A percentile compares a stretch with the other conserved stretches of the same genome.
These are phyloP conservation scores for Hiodon tergisus DNA, from an alignment of 2,113 vertebrate species.

Conservation along the genomic window DNA sequence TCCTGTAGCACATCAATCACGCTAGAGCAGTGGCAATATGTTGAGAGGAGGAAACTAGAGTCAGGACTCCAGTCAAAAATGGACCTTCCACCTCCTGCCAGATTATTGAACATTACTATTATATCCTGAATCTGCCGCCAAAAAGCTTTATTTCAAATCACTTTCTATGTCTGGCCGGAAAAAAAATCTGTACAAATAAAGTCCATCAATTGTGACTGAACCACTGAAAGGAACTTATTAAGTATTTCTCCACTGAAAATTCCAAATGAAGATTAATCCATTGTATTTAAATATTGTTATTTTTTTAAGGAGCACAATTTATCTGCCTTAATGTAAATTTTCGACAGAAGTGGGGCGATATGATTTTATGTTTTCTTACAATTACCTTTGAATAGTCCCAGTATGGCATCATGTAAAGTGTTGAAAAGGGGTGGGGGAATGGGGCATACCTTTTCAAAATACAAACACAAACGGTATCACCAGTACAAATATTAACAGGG, in stretches of 20 bases:
- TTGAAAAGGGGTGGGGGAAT: too few species aligned
- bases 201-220: background rate
- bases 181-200: slow-evolving; percentile 6
- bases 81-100: slow-evolving; percentile 13
- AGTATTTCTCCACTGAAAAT: too few species aligned
- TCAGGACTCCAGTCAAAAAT: background rate
- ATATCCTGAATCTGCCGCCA: background rate
- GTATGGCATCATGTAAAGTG: too few species aligned
- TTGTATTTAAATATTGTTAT: background rate
- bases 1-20: slow-evolving; percentile 15
- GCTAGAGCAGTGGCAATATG: slow-evolving; percentile 12
- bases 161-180: slow-evolving; percentile 1
- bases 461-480: too few species aligned
- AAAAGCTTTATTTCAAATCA: slow-evolving; percentile 11
- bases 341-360: too few species aligned
- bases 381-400: too few species aligned
- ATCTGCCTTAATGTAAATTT: background rate
- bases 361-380: too few species aligned
- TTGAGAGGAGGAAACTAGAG: slow-evolving; percentile 1
- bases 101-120: slow-evolving; percentile 1
- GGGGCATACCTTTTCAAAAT: too few species aligned
- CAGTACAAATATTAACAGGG: too few species aligned
- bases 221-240: too few species aligned
- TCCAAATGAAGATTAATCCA: background rate
- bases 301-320: background rate